Evolutionary conservation across 1,140 invertebrate genomes (phyloP).

Genomic region (Lordiphosa stackelbergi): DNA sequence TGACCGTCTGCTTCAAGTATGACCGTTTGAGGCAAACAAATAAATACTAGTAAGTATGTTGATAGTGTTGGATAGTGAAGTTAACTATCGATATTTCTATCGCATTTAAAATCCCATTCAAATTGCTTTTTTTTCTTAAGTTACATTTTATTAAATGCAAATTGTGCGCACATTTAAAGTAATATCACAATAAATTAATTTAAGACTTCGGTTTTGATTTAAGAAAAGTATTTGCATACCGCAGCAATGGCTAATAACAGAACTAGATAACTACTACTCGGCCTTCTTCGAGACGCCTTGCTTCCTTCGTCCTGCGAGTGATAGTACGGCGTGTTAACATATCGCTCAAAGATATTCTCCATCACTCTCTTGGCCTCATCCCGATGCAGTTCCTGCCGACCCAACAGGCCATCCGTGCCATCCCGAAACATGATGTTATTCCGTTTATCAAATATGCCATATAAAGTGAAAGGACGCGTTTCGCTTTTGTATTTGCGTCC

Average conservation of each 20-base stretch:
- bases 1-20: neutral
- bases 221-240: constrained; percentile 9
- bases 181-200: constrained; percentile 72
- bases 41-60: too few species aligned
- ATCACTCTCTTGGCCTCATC: constrained; percentile 62
- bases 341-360: constrained; percentile 67
- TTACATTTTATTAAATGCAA: constrained; percentile 35
- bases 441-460: constrained; percentile 81
- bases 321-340: constrained; percentile 48
- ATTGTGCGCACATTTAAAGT: constrained; percentile 44
- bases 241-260: constrained; percentile 13
- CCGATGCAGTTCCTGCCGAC: constrained; percentile 72
- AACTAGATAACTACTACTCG: neutral
- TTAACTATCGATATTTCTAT: neutral
- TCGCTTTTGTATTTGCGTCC: constrained; percentile 81
- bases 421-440: constrained; percentile 84
- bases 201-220: constrained; percentile 22
- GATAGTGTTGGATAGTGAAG: too few species aligned
- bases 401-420: constrained; percentile 79
- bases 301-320: constrained; percentile 14
- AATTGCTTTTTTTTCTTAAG: constrained; percentile 10
- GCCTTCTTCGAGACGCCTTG: neutral
- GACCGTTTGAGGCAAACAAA: too few species aligned
- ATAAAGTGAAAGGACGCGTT: constrained; percentile 82
- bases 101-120: constrained; percentile 3